Base-by-base conservation (phyloP, 2,113 vertebrate species). In the Callopanchax toddi region DNA sequence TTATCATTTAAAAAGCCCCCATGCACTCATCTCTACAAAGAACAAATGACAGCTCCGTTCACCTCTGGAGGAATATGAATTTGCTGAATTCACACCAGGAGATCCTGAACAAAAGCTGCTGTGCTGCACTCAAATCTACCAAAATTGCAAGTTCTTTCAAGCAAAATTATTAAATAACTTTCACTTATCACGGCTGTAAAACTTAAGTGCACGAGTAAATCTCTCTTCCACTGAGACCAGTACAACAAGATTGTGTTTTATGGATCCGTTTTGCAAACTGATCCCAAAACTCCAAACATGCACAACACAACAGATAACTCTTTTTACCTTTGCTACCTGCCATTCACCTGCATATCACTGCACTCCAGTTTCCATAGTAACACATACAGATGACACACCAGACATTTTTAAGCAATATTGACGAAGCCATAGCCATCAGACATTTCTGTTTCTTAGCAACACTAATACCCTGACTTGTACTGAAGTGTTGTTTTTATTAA, bases 31-130 rank as follows among this genome's bases (percentile, higher is more conserved):
- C 57, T 67, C 54, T 62, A 20, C 54, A 36, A 37, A 79, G 79
- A 79, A 81, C 64, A 79, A 84, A 84, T 61, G 62, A 64, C 60
- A 63, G 64, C 69, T 17, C 29, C 43, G 52, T 45, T 58, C 52
- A 60, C 70, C 83, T 79, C 76, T 20, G 49, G 67, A 82, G 81
- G 69, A 72, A 74, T 68, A 71, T 65, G 57, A 76, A 75, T 86
- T 81, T 60, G 84, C 74, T 53, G 70, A 71, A 75, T 77, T 84
- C 76, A 80, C 80, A 86, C 54, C 55, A 36, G 8, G 64, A 78
- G 69, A 68, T 62, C 68, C 76, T 57, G 50, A 60, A 84, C 78
- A 85, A 86, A 80, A 81, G 71, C 63, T 11, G 34, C 32, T 7
- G 18, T 1, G 55, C 46, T 20, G 29, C 21, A 44, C 62, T 51